Conservation (phyloP, 2,888 invertebrate genomes). For the Tetramorium bicarinatum region DNA sequence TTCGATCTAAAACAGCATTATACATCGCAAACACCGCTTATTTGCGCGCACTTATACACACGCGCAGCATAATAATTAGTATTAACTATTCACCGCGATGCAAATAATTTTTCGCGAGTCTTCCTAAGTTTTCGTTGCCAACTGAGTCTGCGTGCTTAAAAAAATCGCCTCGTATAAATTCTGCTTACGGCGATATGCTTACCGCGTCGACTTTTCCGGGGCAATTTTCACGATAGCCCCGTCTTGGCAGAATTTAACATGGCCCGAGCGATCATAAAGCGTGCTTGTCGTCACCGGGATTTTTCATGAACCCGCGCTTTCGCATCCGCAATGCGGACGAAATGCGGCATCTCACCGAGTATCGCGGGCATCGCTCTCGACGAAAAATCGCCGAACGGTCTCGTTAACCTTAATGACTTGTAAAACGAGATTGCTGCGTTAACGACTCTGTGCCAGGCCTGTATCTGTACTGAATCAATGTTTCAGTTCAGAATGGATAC, state of each 20-base stretch:
- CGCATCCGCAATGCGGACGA: constrained; percentile 52
- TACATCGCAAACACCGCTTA: not conserved
- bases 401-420: constrained; percentile 15
- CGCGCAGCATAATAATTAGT: constrained; percentile 17
- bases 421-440: constrained; percentile 13
- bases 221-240: constrained; percentile 33
- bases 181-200: constrained; percentile 12
- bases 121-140: not conserved
- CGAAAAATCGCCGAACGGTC: not conserved
- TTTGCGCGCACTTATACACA: not conserved
- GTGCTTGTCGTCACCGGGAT: constrained; percentile 30
- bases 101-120: not conserved
- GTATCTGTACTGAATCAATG: not conserved
- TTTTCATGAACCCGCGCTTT: constrained; percentile 32
- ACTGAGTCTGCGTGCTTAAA: not conserved
- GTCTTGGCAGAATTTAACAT: constrained; percentile 37
- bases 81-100: not conserved
- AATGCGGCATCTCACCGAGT: constrained; percentile 28
- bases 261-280: constrained; percentile 6
- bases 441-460: not conserved
- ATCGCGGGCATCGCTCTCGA: not conserved
- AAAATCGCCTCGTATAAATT: constrained; percentile 21
- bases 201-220: not conserved
- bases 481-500: not conserved
- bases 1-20: not conserved